Conservation (phyloP, 1,140 invertebrate species). For the Euglossa dilemma region DNA sequence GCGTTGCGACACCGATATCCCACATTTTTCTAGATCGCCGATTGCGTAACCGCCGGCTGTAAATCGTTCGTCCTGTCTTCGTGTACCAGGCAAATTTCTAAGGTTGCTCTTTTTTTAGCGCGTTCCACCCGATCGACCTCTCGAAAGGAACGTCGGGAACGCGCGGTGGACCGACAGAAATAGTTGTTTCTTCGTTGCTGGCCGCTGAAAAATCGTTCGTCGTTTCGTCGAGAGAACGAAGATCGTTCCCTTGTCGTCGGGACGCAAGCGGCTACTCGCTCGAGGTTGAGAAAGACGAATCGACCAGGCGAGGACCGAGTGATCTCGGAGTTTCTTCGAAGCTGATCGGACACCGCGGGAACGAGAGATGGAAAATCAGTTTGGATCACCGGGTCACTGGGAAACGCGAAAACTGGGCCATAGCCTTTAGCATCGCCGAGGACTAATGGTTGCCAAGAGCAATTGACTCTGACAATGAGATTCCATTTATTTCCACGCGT, state of each 20-base stretch:
- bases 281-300: no score
- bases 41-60: constrained; percentile 21
- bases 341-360: background rate
- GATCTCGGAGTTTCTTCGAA: no score
- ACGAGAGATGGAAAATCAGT: constrained; percentile 1
- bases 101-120: constrained; percentile 51
- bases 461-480: constrained; percentile 68
- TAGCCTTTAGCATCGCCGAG: constrained; percentile 43
- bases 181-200: constrained; percentile 56
- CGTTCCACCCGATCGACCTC: constrained; percentile 1
- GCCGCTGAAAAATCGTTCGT: background rate
- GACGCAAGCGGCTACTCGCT: no score
- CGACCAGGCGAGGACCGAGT: no score
- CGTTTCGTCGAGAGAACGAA: background rate
- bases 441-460: constrained; percentile 51
- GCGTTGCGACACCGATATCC: background rate
- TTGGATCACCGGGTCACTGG: constrained; percentile 28
- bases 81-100: constrained; percentile 14
- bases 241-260: no score
- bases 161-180: constrained; percentile 56
- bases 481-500: constrained; percentile 40
- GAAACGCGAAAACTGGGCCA: constrained; percentile 50
- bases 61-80: background rate
- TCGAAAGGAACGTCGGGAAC: constrained; percentile 43
- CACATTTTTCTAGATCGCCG: background rate